Percentiles rank a stretch among this genome's conserved stretches.
These are phyloP conservation scores for Callithrix jacchus DNA, from an alignment of 2,113 vertebrate species.

Conservation along the genomic window DNA sequence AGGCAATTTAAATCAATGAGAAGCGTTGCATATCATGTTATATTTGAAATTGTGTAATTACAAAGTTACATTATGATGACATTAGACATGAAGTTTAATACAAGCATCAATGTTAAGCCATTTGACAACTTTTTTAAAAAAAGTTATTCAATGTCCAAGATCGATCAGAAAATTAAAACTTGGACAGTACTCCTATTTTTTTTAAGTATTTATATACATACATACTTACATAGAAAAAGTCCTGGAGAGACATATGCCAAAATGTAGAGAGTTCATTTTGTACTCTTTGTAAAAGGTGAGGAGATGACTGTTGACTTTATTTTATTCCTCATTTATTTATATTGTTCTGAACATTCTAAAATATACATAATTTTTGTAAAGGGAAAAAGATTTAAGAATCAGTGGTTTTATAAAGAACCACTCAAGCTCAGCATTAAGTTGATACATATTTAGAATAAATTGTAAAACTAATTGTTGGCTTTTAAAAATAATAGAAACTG, in stretches of 20 bases:
- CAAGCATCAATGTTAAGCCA: slow-evolving; percentile 23
- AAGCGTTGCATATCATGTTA: slow-evolving; percentile 13
- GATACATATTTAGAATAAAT: slow-evolving; percentile 46
- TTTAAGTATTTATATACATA: neutral
- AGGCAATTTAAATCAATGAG: neutral
- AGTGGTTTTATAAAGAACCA: slow-evolving; percentile 30
- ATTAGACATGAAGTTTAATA: slow-evolving; percentile 12
- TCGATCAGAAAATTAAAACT: slow-evolving; percentile 48
- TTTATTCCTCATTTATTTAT: slow-evolving; percentile 25
- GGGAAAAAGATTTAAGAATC: slow-evolving; percentile 39
- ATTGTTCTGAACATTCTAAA: slow-evolving; percentile 41
- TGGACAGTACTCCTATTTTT: neutral
- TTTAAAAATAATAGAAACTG: slow-evolving; percentile 38
- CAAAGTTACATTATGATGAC: neutral
- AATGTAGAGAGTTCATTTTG: slow-evolving; percentile 10
- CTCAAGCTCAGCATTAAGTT: slow-evolving; percentile 12
- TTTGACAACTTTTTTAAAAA: slow-evolving; percentile 18
- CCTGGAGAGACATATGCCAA: slow-evolving; percentile 3
- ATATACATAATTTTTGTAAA: neutral
- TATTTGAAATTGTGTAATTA: slow-evolving; percentile 40
- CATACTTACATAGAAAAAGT: neutral
- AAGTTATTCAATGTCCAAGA: neutral
- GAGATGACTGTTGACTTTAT: slow-evolving; percentile 40
- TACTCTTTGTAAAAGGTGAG: neutral
- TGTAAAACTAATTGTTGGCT: slow-evolving; percentile 30